Evolutionary conservation across 2,113 vertebrate species (phyloP).

Genomic region (Leucosticte australis): DNA sequence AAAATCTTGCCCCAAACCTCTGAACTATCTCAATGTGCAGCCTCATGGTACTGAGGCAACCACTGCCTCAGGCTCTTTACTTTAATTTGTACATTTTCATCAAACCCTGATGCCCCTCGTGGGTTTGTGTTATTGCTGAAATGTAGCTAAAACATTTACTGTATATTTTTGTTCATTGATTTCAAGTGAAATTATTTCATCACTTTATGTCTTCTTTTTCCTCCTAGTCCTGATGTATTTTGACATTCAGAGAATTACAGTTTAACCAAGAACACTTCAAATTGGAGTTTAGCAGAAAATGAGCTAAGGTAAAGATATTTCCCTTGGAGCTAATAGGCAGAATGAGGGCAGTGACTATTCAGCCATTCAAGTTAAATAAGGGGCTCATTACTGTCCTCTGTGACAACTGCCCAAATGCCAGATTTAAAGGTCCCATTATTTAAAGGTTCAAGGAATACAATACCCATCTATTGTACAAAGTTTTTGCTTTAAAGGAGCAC

Average conservation of each 20-base stretch:
- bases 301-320: not conserved
- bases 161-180: not conserved
- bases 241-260: not conserved
- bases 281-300: not conserved
- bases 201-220: not conserved
- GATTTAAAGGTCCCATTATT: not conserved
- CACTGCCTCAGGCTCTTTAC: not conserved
- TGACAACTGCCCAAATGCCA: not conserved
- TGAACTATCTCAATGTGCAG: not conserved
- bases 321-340: not conserved
- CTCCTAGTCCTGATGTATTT: not conserved
- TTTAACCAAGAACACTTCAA: not conserved
- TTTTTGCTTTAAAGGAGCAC: not conserved
- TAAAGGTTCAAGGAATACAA: not conserved
- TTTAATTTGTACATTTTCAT: slow-evolving; percentile 33
- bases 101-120: not conserved
- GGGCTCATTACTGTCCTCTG: not conserved
- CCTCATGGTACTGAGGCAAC: not conserved
- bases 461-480: not conserved
- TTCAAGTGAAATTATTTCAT: not conserved
- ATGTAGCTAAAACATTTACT: not conserved
- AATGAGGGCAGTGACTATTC: not conserved
- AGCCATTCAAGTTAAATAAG: not conserved
- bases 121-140: not conserved
- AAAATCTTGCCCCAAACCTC: slow-evolving; percentile 32